phyloP scores from a whole-genome alignment of 2,888 invertebrate genomes.

The Chrysolina americana region DNA sequence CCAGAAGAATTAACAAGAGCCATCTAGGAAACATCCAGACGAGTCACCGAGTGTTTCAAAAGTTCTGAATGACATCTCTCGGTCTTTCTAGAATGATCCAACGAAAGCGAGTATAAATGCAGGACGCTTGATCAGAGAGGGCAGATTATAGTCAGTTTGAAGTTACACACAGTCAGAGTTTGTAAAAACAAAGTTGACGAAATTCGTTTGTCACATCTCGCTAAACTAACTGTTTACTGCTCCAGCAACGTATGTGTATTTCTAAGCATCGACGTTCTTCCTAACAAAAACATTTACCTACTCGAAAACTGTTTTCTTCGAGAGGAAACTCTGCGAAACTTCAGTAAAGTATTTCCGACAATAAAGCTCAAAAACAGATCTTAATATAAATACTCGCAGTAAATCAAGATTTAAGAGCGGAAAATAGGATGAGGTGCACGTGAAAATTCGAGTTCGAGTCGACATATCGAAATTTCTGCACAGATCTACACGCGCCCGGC shows the following conservation, averaged over 20 bases:
- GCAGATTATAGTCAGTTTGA: too few species aligned
- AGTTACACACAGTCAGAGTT: too few species aligned
- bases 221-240: neutral
- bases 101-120: too few species aligned
- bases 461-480: conserved; percentile 6
- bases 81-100: too few species aligned
- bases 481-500: conserved; percentile 19
- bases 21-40: too few species aligned
- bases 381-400: conserved; percentile 37
- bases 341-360: conserved; percentile 8
- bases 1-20: too few species aligned
- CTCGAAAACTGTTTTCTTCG: neutral
- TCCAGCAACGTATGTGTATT: neutral
- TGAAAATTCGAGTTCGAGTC: conserved; percentile 15
- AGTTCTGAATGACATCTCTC: too few species aligned
- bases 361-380: conserved; percentile 31
- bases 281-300: neutral
- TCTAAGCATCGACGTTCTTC: neutral
- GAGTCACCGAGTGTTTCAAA: too few species aligned
- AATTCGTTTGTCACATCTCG: too few species aligned
- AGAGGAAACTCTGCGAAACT: conserved; percentile 12
- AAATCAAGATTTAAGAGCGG: conserved; percentile 48
- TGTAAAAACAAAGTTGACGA: too few species aligned
- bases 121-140: too few species aligned
- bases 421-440: conserved; percentile 35